phyloP scores from a whole-genome alignment of 2,113 vertebrate species.

The Quiscalus mexicanus region DNA sequence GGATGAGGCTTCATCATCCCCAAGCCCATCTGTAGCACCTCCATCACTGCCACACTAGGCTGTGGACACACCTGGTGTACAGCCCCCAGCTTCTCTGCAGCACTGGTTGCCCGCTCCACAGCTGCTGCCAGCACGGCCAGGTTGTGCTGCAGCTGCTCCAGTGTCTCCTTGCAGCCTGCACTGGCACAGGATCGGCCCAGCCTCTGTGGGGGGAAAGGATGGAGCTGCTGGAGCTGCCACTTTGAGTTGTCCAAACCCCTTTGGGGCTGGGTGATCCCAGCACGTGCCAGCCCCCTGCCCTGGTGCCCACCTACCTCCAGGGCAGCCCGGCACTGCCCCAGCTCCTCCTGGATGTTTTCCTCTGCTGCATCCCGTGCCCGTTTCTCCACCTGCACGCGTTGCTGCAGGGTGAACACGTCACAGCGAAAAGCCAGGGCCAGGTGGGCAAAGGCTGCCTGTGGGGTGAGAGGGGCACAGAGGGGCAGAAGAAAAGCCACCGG shows the following conservation, averaged over 20 bases:
- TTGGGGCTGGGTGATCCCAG: neutral
- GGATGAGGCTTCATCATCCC: neutral
- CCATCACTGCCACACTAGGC: neutral
- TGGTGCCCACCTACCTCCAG: conserved; percentile 76
- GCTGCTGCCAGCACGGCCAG: conserved; percentile 77
- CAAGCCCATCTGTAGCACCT: neutral
- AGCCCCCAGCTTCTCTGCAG: conserved; percentile 83
- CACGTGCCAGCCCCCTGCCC: neutral
- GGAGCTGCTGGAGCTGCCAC: neutral
- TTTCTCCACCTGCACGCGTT: conserved; percentile 83
- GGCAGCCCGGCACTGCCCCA: conserved; percentile 75
- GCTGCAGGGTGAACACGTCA: conserved; percentile 83
- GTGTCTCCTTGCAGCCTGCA: conserved; percentile 57
- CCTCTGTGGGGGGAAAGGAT: conserved; percentile 48
- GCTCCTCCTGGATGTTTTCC: conserved; percentile 84
- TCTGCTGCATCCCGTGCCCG: conserved; percentile 82
- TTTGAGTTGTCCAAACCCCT: neutral
- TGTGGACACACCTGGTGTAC: conserved; percentile 80
- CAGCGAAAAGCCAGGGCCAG: conserved; percentile 83
- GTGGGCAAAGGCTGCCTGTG: conserved; percentile 79
- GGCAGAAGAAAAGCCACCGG: neutral
- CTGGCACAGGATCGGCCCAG: conserved; percentile 76
- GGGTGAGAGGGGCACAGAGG: neutral
- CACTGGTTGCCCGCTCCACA: conserved; percentile 73
- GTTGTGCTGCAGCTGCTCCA: conserved; percentile 79